Conservation (phyloP, 2,888 invertebrate species). For the Argyresthia albistria region DNA sequence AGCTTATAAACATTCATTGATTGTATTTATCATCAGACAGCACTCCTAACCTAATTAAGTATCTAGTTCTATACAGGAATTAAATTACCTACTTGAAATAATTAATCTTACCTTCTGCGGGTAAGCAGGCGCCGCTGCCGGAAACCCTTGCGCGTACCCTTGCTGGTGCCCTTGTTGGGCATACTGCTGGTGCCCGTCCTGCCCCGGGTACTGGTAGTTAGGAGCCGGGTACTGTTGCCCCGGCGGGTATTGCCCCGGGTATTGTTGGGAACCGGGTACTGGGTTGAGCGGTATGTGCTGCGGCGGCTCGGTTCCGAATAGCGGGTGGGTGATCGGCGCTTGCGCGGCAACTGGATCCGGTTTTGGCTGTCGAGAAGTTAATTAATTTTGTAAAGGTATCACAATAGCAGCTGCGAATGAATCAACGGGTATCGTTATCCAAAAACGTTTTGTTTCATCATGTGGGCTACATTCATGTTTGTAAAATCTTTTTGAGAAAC, state of each 20-base stretch:
- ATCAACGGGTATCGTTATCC: too few relatives aligned
- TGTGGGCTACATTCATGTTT: too few relatives aligned
- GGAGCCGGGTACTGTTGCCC: conserved; percentile 16
- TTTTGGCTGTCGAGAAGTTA: conserved; percentile 46
- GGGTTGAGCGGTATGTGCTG: conserved; percentile 52
- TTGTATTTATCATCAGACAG: too few relatives aligned
- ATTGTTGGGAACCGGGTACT: conserved; percentile 9
- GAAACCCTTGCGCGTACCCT: conserved; percentile 13
- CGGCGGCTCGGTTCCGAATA: conserved; percentile 74
- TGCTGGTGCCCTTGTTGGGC: conserved; percentile 3
- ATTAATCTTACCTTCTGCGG: not conserved
- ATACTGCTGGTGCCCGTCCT: conserved; percentile 10
- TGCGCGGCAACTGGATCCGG: conserved; percentile 59
- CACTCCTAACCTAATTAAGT: too few relatives aligned
- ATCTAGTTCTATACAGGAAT: too few relatives aligned
- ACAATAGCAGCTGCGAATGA: not conserved
- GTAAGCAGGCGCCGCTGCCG: conserved; percentile 7
- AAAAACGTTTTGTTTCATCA: too few relatives aligned
- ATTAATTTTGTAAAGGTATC: not conserved
- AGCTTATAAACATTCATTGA: too few relatives aligned
- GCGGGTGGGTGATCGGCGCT: conserved; percentile 85
- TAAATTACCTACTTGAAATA: too few relatives aligned
- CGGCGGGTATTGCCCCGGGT: conserved; percentile 14
- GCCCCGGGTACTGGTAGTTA: conserved; percentile 6
- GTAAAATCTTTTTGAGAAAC: too few relatives aligned